Evolutionary conservation across 2,888 invertebrate species (phyloP), one percentile per base, ranked within the genome.

Genomic region (Xylophagus ater): DNA sequence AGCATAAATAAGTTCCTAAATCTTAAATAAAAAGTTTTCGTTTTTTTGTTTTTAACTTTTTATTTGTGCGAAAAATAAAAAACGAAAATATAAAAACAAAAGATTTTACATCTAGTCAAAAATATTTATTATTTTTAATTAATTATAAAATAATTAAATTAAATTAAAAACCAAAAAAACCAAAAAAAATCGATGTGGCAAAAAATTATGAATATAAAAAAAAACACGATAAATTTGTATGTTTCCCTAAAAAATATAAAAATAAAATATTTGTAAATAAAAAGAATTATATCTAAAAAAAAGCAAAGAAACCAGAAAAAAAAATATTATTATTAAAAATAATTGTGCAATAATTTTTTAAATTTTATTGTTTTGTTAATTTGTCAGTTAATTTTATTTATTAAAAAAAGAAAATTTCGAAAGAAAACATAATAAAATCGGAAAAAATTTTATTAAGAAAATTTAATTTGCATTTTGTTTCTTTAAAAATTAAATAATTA

Each of bases 1-100:
- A 51, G 51, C 51, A 49, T 50, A 50, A 49, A 48, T 51, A 50
- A 51, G 51, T 51, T 51, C 51, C 51, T 51, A 51, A 48, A 41
- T 17, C 17, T 32, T 14, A 17, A 37, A 30, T 23, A 30, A n/a
- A 33, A 33, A n/a, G n/a, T n/a, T n/a, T n/a, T n/a, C n/a, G n/a
- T n/a, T n/a, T n/a, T n/a, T n/a, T n/a, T n/a, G n/a, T n/a, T n/a
- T n/a, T n/a, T n/a, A n/a, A n/a, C n/a, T n/a, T n/a, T n/a, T n/a
- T n/a, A n/a, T n/a, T n/a, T n/a, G n/a, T n/a, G n/a, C n/a, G n/a
- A n/a, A n/a, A n/a, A n/a, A n/a, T n/a, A n/a, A n/a, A n/a, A n/a
- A n/a, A n/a, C n/a, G n/a, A n/a, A n/a, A n/a, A n/a, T n/a, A n/a
- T n/a, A n/a, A n/a, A n/a, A n/a, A n/a, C n/a, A n/a, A n/a, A n/a